Evolutionary conservation across 2,888 invertebrate species (phyloP).

Genomic region (Lithosia quadra): DNA sequence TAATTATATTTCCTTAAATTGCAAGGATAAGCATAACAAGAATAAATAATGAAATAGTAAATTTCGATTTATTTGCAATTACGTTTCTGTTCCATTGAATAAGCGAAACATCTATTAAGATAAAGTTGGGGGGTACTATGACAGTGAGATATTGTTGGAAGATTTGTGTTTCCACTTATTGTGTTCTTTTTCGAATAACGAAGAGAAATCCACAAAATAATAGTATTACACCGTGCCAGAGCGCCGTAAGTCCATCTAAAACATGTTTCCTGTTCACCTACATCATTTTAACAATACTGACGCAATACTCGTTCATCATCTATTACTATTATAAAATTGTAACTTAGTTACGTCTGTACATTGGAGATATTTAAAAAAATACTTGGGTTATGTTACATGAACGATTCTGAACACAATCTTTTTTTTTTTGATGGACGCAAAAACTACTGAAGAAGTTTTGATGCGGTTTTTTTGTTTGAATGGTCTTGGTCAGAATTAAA

Average conservation of each 20-base stretch:
- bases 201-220: conserved; percentile 1
- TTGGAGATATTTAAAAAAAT: no score
- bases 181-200: neutral
- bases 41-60: neutral
- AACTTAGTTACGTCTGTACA: no score
- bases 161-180: neutral
- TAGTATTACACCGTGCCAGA: neutral
- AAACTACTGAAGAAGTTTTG: no score
- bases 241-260: neutral
- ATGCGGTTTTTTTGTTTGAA: no score
- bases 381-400: no score
- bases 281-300: neutral
- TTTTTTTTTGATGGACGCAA: no score
- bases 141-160: neutral
- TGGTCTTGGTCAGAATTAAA: no score
- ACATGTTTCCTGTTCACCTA: conserved; percentile 8
- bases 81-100: neutral
- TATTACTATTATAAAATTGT: no score
- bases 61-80: conserved; percentile 2
- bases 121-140: neutral
- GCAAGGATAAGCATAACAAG: neutral
- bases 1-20: neutral
- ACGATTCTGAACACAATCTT: no score
- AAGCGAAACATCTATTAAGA: conserved; percentile 4
- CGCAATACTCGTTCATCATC: neutral